Conservation (phyloP, 2,797 vertebrate genomes). For the Enteromius paludinosus region DNA sequence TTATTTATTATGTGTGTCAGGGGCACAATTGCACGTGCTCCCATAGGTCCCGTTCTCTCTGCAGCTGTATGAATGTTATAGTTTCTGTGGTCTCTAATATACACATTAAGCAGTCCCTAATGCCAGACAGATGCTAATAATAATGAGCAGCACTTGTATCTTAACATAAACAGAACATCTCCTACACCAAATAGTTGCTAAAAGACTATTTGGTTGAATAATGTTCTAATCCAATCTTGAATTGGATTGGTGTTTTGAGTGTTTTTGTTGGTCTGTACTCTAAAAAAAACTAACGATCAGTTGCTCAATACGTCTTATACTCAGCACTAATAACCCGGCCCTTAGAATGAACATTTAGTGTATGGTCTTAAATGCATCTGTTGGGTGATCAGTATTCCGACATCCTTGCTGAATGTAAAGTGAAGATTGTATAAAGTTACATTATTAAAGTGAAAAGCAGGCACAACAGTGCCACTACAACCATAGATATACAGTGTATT, state of each 20-base stretch:
- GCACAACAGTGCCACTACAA: background rate
- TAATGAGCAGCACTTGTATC: background rate
- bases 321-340: background rate
- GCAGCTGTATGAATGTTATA: constrained; percentile 11
- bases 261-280: background rate
- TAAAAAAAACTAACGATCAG: background rate
- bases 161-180: background rate
- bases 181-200: background rate
- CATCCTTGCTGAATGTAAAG: background rate
- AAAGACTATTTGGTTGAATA: background rate
- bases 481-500: background rate
- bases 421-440: background rate
- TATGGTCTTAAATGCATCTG: background rate
- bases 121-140: background rate
- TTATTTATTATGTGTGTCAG: constrained; percentile 19
- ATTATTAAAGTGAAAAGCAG: background rate
- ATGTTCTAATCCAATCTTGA: background rate
- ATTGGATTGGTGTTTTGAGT: background rate
- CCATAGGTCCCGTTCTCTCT: constrained; percentile 1
- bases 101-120: background rate
- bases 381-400: background rate
- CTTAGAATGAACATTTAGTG: background rate
- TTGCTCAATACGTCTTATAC: background rate
- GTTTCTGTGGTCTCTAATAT: background rate
- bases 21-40: constrained; percentile 14